Conservation (phyloP, 53 echinoderm and acorn worm genomes). For the Crossaster papposus region DNA sequence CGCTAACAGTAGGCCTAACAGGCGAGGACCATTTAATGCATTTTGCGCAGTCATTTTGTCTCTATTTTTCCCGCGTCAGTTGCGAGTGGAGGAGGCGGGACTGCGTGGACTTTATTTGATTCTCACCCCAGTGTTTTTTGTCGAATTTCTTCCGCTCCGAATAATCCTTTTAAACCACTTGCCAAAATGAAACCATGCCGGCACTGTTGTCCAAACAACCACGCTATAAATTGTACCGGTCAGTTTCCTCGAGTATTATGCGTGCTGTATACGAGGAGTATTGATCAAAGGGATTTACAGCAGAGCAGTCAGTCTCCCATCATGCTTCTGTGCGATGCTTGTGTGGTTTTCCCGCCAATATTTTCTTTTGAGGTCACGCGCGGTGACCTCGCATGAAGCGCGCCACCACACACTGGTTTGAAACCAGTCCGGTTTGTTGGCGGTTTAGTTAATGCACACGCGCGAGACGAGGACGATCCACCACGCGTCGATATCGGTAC, state of each 20-base stretch:
- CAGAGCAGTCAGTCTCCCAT: conserved; percentile 13
- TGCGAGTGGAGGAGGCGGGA: conserved; percentile 19
- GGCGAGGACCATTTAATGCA: neutral
- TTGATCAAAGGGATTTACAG: neutral
- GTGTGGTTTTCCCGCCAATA: conserved; percentile 7
- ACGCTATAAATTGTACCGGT: neutral
- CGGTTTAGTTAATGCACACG: conserved; percentile 3
- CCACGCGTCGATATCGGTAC: neutral
- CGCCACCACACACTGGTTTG: conserved; percentile 41
- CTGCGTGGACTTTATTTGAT: conserved; percentile 37
- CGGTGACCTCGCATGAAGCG: conserved; percentile 51
- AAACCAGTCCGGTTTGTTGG: conserved; percentile 11
- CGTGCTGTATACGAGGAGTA: neutral
- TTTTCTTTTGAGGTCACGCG: conserved; percentile 27
- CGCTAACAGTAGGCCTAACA: neutral
- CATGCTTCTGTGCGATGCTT: conserved; percentile 6
- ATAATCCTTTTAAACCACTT: conserved; percentile 11
- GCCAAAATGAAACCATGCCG: neutral
- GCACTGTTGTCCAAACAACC: conserved; percentile 35
- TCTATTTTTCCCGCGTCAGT: conserved; percentile 14
- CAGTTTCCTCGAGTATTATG: neutral
- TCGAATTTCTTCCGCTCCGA: conserved; percentile 32
- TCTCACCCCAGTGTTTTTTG: conserved; percentile 26
- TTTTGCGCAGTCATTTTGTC: neutral
- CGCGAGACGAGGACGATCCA: neutral